A percentile compares a stretch with the other conserved stretches of the same genome.
Evolutionary conservation across 1,140 invertebrate species (phyloP).

Genomic region (Rhynchophorus ferrugineus): DNA sequence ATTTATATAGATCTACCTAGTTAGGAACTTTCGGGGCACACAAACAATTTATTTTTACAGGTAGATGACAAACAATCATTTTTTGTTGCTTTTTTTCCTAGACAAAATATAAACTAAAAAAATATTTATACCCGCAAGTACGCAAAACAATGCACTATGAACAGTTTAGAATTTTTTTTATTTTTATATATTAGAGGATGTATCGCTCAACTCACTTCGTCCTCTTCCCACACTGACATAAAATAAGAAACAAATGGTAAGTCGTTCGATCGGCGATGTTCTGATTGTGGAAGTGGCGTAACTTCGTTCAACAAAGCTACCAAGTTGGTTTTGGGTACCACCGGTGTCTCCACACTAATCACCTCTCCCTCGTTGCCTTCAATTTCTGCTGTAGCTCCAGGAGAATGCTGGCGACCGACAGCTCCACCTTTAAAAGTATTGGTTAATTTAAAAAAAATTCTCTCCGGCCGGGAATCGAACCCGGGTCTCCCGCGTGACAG

Average conservation of each 20-base stretch:
- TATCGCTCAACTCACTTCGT: no score
- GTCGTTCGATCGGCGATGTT: conserved; percentile 6
- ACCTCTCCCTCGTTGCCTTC: conserved; percentile 61
- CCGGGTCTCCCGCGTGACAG: conserved; percentile 40
- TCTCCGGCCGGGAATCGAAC: conserved; percentile 40
- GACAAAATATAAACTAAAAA: no score
- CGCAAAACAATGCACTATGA: no score
- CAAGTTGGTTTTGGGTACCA: conserved; percentile 54
- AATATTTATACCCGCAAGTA: no score
- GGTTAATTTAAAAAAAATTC: conserved; percentile 19
- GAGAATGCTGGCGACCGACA: conserved; percentile 48
- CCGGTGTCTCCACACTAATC: conserved; percentile 60
- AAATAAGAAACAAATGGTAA: conserved; percentile 49
- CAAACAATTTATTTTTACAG: no score
- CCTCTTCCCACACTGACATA: conserved; percentile 55
- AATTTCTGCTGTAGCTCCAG: conserved; percentile 59
- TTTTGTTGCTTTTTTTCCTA: no score
- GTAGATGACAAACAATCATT: no score
- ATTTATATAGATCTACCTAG: no score
- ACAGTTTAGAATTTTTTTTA: no score
- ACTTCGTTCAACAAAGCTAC: conserved; percentile 52
- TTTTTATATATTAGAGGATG: no score
- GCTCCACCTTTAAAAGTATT: conserved; percentile 39
- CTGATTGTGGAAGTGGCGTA: conserved; percentile 43
- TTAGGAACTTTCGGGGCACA: no score